Conservation (phyloP, 2,113 vertebrate species). For the Grus americana region DNA sequence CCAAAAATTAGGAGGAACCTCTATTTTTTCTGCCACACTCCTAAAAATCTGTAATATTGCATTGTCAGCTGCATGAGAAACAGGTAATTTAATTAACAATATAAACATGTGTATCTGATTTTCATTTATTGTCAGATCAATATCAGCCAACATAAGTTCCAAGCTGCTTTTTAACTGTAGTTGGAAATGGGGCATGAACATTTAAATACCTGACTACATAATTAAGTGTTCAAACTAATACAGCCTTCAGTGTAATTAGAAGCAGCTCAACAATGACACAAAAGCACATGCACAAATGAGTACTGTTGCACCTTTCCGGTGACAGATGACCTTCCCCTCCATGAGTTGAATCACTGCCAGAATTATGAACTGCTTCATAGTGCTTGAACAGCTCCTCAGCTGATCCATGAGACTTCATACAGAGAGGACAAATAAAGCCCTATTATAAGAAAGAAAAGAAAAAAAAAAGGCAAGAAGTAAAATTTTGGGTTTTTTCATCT, state of each 20-base stretch:
- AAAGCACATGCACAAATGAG: constrained; percentile 15
- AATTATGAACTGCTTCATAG: constrained; percentile 93
- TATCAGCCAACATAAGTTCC: neutral
- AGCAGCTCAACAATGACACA: neutral
- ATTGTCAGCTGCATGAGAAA: neutral
- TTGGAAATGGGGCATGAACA: neutral
- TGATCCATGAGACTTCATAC: constrained; percentile 98
- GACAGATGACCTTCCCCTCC: constrained; percentile 80
- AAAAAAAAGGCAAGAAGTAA: neutral
- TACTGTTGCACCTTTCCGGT: constrained; percentile 81
- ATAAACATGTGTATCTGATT: neutral
- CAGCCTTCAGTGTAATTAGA: neutral
- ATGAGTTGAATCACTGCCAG: constrained; percentile 83
- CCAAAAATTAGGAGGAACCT: neutral
- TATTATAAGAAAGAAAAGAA: constrained; percentile 54
- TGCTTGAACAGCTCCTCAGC: constrained; percentile 98
- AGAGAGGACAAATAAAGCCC: constrained; percentile 99
- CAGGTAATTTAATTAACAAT: neutral
- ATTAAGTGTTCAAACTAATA: neutral
- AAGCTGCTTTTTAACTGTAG: neutral
- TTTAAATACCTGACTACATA: neutral
- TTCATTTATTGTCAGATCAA: neutral
- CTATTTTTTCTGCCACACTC: neutral
- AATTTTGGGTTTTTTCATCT: neutral
- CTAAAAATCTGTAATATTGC: neutral